These are phyloP conservation scores for Podarcis siculus DNA, from an alignment of 2,797 vertebrate genomes.

Conservation along the genomic window DNA sequence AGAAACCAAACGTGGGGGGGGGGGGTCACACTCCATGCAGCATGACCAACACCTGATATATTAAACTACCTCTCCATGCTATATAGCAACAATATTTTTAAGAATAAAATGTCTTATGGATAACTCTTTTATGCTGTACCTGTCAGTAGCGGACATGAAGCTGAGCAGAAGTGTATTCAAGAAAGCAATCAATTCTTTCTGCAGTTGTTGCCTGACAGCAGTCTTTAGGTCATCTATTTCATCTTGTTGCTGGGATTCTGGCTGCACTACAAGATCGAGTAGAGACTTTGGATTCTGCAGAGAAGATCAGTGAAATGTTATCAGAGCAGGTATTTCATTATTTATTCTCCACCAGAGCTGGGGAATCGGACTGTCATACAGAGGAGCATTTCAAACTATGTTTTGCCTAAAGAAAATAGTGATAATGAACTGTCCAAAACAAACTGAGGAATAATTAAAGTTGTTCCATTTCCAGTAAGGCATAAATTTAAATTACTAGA, in stretches of 20 bases:
- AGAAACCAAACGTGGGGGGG: background rate
- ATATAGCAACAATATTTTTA: background rate
- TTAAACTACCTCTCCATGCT: background rate
- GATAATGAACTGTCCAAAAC: background rate
- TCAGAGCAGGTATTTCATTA: constrained; percentile 18
- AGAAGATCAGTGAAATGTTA: constrained; percentile 32
- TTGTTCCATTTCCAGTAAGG: background rate
- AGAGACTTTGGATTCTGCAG: constrained; percentile 80
- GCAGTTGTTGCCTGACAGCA: constrained; percentile 87
- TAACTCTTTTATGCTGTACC: constrained; percentile 76
- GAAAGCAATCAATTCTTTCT: constrained; percentile 88
- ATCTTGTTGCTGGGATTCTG: constrained; percentile 77
- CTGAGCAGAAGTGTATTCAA: constrained; percentile 85
- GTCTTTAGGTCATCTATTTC: constrained; percentile 81
- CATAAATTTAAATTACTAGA: background rate
- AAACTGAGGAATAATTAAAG: background rate
- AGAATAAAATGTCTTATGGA: background rate
- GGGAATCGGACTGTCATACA: background rate
- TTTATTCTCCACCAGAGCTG: background rate
- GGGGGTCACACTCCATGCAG: too few relatives aligned
- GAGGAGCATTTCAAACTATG: background rate
- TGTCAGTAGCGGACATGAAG: constrained; percentile 82
- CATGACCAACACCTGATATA: background rate
- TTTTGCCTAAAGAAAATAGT: background rate
- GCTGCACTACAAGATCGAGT: constrained; percentile 76